phyloP scores from a whole-genome alignment of 2,797 vertebrate species.

The Tinamus major region DNA sequence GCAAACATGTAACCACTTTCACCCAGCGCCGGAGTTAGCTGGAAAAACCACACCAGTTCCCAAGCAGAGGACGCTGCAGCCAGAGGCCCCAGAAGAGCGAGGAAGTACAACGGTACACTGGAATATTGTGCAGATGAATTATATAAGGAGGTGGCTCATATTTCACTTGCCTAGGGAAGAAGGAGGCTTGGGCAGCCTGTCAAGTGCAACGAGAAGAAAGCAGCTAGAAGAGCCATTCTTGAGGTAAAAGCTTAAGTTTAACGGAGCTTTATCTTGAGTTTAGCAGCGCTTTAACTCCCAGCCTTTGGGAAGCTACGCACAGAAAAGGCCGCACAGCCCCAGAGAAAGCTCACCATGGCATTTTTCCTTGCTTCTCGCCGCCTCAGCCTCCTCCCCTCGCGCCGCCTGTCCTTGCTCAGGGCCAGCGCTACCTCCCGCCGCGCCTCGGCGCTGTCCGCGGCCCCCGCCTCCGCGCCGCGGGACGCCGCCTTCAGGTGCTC shows the following conservation, averaged over 20 bases:
- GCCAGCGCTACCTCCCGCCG: constrained; percentile 77
- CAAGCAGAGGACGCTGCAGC: not conserved
- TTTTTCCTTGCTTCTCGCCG: constrained; percentile 87
- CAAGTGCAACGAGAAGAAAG: accelerated
- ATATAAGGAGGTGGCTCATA: accelerated
- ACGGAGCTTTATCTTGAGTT: accelerated
- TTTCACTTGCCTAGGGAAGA: not conserved
- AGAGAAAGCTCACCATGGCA: constrained; percentile 84
- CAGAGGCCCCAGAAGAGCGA: not conserved
- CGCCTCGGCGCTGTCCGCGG: constrained; percentile 34
- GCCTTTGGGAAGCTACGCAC: accelerated
- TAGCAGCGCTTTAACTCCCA: accelerated
- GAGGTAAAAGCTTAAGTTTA: not conserved
- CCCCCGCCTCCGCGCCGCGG: no score
- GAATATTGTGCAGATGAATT: not conserved
- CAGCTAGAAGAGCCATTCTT: accelerated
- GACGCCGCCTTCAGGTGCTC: constrained; percentile 76
- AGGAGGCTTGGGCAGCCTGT: no score
- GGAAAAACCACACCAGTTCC: not conserved
- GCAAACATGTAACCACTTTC: not conserved
- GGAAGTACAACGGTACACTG: not conserved
- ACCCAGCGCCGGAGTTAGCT: not conserved
- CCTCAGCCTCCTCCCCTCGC: constrained; percentile 87
- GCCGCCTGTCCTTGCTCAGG: constrained; percentile 85
- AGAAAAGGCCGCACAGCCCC: accelerated